These are phyloP conservation scores for Periophthalmus magnuspinnatus DNA, from an alignment of 2,797 vertebrate species.

Conservation along the genomic window DNA sequence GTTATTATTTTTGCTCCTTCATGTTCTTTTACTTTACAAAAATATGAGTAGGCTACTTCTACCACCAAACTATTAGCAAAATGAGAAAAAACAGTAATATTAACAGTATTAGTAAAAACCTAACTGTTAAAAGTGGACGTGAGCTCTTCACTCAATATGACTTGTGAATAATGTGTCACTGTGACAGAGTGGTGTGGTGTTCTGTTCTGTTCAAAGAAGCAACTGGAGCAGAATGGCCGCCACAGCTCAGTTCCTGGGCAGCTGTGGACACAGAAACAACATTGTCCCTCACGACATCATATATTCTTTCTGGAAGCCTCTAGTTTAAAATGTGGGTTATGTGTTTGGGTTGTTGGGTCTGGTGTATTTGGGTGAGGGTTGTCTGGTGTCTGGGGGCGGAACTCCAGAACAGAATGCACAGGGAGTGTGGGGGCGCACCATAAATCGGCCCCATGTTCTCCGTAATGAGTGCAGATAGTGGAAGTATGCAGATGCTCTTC, in stretches of 20 bases:
- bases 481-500: constrained; percentile 64
- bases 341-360: too few relatives aligned
- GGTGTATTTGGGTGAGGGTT: neutral
- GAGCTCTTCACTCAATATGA: neutral
- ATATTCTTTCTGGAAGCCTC: neutral
- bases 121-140: too few relatives aligned
- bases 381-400: neutral
- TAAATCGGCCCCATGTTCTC: constrained; percentile 66
- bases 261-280: neutral
- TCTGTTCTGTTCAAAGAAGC: neutral
- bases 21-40: too few relatives aligned
- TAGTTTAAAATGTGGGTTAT: neutral
- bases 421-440: constrained; percentile 57
- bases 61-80: too few relatives aligned
- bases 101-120: too few relatives aligned
- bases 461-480: constrained; percentile 70
- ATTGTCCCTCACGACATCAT: neutral
- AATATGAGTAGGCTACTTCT: too few relatives aligned
- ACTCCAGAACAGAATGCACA: constrained; percentile 35
- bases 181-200: neutral
- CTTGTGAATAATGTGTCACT: neutral
- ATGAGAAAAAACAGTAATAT: too few relatives aligned
- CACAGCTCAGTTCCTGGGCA: neutral
- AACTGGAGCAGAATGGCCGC: neutral
- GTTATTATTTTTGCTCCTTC: too few relatives aligned